Evolutionary conservation across 2,113 vertebrate genomes (phyloP), one percentile per base, ranked within the genome.

Genomic region (Gambusia holbrooki): DNA sequence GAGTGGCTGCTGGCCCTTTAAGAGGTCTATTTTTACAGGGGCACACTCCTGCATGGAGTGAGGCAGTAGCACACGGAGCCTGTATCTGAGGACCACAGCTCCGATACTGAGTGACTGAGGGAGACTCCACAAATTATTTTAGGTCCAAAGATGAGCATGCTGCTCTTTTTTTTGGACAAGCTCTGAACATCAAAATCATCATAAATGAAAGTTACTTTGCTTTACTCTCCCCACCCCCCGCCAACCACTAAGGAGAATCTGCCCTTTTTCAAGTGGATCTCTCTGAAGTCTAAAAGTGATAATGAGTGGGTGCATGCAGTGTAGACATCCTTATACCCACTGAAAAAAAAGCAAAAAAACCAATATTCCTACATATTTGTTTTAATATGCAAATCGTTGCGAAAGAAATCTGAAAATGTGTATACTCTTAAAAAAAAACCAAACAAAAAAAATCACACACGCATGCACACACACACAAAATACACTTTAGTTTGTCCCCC

Each of bases 11-110:
- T 93, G 90, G 88, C 88, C 87, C 93, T 94, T 94, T 94, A 94
- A 94, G 93, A 93, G 87, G 83, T 92, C 92, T 94, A 94, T 94
- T 94, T 94, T 94, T 94, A 92, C 89, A 91, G 91, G 89, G 88
- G 83, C 93, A 94, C 89, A 89, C 92, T 93, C 92, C 89, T 92
- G 92, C 92, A 93, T 90, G 90, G 91, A 91, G 90, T 79, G 74
- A 89, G 90, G 88, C 90, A 90, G 91, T 72, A 85, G 88, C 89
- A 88, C 89, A 90, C 83, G 40, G 87, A 90, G 89, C 82, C 86
- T 80, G 79, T 83, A 83, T 87, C 86, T 77, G 82, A 76, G 73
- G 80, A 84, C 80, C 77, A 5, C 13, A 74, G 68, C 76, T 84
- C 66, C 64, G 71, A 71, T 81, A 66, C 74, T 54, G 66, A 51